Base-by-base conservation (phyloP, 2,888 invertebrate genomes). In the Clitarchus hookeri region DNA sequence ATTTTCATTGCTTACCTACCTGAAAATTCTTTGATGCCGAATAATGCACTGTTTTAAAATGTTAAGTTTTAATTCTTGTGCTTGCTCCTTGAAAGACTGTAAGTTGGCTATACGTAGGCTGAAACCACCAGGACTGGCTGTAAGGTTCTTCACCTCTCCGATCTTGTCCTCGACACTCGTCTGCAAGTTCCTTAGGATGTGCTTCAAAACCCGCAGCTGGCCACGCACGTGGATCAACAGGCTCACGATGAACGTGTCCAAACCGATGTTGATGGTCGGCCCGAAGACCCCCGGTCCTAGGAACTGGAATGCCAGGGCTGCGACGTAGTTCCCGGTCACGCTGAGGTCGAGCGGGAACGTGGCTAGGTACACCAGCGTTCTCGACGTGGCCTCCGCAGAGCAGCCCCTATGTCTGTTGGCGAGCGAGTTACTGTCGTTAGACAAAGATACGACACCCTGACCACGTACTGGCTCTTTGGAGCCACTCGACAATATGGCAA, bases 241-340 rank as follows among this genome's bases (percentile, higher is more conserved):
- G 0, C 85, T 77, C 8, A 83, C 65, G 54, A 65, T 83, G 16
- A 85, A 16, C 4, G 85, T 85, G 65, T 85, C 85, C 23, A 85
- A 13, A n/a, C 85, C 85, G 9, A 85, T 85, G 77, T 85, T 85
- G 82, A 85, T 80, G 44, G 85, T 83, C 25, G 85, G 85, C 3
- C 85, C 85, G 19, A 85, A 77, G 44, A 85, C 77, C 8, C 53
- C 53, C 53, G 53, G 53, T 8, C 53, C 53, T 3, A 85, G 25
- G 9, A 85, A 26, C 26, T 85, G 85, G 26, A 83, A 85, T 19
- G 13, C 12, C 44, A 83, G 53, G 26, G 83, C 44, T 25, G 53
- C 25, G 53, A 27, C 85, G n/a, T 44, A 85, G 19, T 44, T 44
- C 6, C 77, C 82, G 12, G n/a, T 11, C 12, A 53, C 12, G 13